Percentiles rank a stretch among this genome's conserved stretches.
Conservation (phyloP, 2,888 invertebrate genomes). For the Drosophila multiciliata region DNA sequence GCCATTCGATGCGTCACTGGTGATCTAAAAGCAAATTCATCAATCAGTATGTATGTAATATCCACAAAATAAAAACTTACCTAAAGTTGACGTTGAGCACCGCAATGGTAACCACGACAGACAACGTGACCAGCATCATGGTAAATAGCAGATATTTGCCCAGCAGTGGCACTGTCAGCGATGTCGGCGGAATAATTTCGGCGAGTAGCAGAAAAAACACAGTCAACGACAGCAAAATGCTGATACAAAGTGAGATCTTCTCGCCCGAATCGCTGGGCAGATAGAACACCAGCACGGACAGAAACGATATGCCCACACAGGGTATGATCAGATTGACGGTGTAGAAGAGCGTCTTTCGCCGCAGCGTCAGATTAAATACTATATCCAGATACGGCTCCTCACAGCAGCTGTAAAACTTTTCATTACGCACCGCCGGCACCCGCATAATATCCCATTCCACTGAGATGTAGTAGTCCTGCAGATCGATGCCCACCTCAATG, state of each 20-base stretch:
- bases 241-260: constrained; percentile 98
- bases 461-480: constrained; percentile 97
- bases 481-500: constrained; percentile 95
- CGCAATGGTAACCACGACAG: constrained; percentile 96
- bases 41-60: background rate
- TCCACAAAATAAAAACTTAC: constrained; percentile 65
- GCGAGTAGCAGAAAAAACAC: constrained; percentile 97
- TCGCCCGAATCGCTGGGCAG: constrained; percentile 99
- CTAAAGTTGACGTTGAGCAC: constrained; percentile 96
- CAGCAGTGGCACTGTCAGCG: constrained; percentile 94
- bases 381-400: constrained; percentile 99
- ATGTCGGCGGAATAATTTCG: constrained; percentile 97
- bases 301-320: constrained; percentile 97
- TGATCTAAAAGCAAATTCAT: constrained; percentile 86
- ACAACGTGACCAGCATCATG: constrained; percentile 96
- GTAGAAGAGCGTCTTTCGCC: constrained; percentile 98
- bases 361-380: constrained; percentile 97
- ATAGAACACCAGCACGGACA: constrained; percentile 98
- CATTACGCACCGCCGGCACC: constrained; percentile 95
- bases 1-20: constrained; percentile 97
- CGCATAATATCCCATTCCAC: constrained; percentile 99
- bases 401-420: constrained; percentile 98
- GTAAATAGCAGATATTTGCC: constrained; percentile 97
- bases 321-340: constrained; percentile 99
- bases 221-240: constrained; percentile 95